A percentile compares a stretch with the other conserved stretches of the same genome.
phyloP scores from a whole-genome alignment of 2,888 invertebrate genomes.

The Andrena minutula region DNA sequence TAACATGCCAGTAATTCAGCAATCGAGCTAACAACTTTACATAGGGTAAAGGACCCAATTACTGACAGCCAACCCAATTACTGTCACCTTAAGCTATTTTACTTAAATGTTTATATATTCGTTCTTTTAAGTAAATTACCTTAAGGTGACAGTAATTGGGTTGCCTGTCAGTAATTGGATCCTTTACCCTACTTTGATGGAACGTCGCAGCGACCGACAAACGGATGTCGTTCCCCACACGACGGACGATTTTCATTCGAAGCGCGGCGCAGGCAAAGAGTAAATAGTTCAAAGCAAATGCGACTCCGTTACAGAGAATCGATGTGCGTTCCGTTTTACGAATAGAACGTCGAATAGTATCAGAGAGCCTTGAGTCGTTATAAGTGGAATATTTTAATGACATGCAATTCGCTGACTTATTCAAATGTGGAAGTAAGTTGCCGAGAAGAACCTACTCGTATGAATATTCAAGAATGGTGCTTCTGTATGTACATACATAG shows the following conservation, averaged over 20 bases:
- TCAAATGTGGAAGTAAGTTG: conserved; percentile 59
- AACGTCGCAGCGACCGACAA: no score
- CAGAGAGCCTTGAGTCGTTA: neutral
- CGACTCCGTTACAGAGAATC: neutral
- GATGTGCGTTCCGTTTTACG: neutral
- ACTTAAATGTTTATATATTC: no score
- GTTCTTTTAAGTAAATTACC: no score
- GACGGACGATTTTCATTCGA: neutral
- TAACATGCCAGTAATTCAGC: no score
- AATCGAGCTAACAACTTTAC: no score
- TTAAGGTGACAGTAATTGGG: no score
- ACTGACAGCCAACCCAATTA: no score
- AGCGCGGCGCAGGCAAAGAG: neutral
- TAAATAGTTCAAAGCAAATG: neutral
- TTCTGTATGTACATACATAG: conserved; percentile 7
- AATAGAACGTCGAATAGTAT: neutral
- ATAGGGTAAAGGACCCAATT: no score
- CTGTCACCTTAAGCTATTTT: no score
- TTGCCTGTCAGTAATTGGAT: no score
- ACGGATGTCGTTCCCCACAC: no score
- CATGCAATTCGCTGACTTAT: conserved; percentile 58
- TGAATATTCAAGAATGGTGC: conserved; percentile 57
- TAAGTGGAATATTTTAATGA: neutral
- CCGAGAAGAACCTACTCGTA: conserved; percentile 39
- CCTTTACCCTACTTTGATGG: no score